phyloP scores from a whole-genome alignment of 1,140 invertebrate genomes.

The Drosophila nasuta region DNA sequence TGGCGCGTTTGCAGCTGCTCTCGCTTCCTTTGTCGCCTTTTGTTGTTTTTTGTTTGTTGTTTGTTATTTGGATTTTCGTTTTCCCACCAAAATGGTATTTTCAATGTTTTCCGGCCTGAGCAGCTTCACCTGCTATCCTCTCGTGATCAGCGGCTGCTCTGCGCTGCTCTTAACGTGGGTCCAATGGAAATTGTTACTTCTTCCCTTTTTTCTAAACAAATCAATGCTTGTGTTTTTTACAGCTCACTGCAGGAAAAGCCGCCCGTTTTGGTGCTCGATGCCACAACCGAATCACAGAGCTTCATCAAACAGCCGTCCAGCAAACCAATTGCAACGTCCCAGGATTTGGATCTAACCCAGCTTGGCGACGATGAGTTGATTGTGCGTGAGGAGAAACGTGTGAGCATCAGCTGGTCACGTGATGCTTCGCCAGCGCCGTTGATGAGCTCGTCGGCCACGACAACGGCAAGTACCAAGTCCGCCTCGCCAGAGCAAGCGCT shows the following conservation, averaged over 20 bases:
- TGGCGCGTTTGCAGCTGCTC: slow-evolving; percentile 51
- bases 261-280: slow-evolving; percentile 47
- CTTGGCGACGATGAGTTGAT: slow-evolving; percentile 72
- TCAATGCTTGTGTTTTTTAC: background rate
- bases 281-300: slow-evolving; percentile 63
- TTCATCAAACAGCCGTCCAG: slow-evolving; percentile 73
- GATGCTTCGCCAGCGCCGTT: slow-evolving; percentile 75
- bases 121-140: slow-evolving; percentile 81
- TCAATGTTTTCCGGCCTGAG: slow-evolving; percentile 79
- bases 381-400: slow-evolving; percentile 79
- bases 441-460: slow-evolving; percentile 51
- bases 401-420: slow-evolving; percentile 80
- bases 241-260: slow-evolving; percentile 80
- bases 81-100: slow-evolving; percentile 58
- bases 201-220: background rate
- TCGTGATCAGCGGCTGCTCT: slow-evolving; percentile 82
- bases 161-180: slow-evolving; percentile 76
- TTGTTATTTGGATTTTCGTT: slow-evolving; percentile 68
- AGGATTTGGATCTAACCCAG: slow-evolving; percentile 57
- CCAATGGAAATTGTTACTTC: background rate
- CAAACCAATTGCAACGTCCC: slow-evolving; percentile 19
- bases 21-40: slow-evolving; percentile 53
- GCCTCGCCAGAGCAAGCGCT: slow-evolving; percentile 55
- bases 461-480: slow-evolving; percentile 55
- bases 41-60: slow-evolving; percentile 51